Conservation (phyloP, 2,113 vertebrate species). For the Muntiacus reevesi region DNA sequence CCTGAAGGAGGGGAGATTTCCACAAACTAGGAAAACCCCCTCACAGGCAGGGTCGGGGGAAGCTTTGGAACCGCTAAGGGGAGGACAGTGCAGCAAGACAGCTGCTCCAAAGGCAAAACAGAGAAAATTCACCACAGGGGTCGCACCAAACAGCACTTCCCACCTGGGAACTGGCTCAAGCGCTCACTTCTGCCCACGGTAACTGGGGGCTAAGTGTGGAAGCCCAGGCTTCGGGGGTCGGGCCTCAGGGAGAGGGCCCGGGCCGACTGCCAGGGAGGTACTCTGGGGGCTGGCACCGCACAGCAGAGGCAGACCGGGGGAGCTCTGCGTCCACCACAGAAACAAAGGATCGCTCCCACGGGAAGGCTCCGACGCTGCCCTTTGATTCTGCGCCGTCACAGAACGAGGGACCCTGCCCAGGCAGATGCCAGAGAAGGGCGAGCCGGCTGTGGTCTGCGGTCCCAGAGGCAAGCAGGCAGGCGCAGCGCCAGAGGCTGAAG, state of each 20-base stretch:
- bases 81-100: not conserved
- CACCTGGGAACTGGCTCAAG: not conserved
- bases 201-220: not conserved
- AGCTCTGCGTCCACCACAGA: not conserved
- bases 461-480: not conserved
- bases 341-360: not conserved
- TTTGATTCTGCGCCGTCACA: accelerated
- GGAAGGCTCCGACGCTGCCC: accelerated
- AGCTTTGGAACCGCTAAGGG: not conserved
- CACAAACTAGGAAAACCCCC: not conserved
- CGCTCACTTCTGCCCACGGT: not conserved
- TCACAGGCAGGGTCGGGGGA: not conserved
- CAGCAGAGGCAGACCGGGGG: not conserved
- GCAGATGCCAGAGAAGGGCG: not conserved
- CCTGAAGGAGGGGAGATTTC: not conserved
- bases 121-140: not conserved
- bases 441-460: not conserved
- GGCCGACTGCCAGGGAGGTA: not conserved
- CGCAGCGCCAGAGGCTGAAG: not conserved
- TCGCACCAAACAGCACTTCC: not conserved
- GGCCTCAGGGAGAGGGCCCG: not conserved
- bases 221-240: not conserved
- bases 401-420: not conserved
- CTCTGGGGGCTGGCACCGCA: not conserved
- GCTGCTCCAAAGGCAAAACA: not conserved